These are phyloP conservation scores for Ridgeia piscesae DNA, from an alignment of 1,140 invertebrate genomes.

Conservation along the genomic window DNA sequence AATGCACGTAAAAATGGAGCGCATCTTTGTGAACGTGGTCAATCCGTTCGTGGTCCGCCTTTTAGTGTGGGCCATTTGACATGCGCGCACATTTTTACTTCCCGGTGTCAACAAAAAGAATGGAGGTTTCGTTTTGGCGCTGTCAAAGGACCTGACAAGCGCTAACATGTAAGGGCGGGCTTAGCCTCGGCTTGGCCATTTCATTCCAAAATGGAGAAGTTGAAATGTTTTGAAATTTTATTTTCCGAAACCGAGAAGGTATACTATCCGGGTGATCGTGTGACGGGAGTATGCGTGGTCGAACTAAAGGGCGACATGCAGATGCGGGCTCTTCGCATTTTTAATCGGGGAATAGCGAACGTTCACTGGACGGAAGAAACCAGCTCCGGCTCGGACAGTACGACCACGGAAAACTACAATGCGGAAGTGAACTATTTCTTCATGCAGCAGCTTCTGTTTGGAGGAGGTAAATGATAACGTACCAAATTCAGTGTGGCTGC, in stretches of 20 bases:
- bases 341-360: conserved; percentile 60
- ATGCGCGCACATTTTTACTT: not conserved
- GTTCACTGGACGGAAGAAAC: conserved; percentile 63
- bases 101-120: not conserved
- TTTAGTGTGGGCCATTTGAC: not conserved
- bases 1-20: no score
- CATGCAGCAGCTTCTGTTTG: conserved; percentile 59
- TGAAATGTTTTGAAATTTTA: conserved; percentile 60
- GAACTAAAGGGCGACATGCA: conserved; percentile 61
- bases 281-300: conserved; percentile 58
- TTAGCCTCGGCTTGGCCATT: not conserved
- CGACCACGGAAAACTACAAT: conserved; percentile 62
- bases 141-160: no score
- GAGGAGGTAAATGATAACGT: conserved; percentile 49
- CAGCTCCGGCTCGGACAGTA: conserved; percentile 60
- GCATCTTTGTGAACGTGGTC: no score
- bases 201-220: conserved; percentile 54
- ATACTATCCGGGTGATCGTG: conserved; percentile 59
- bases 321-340: conserved; percentile 58
- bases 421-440: conserved; percentile 62
- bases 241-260: conserved; percentile 57
- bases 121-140: not conserved
- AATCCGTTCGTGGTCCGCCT: no score
- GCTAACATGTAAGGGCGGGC: not conserved
- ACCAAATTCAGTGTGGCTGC: no score